phyloP scores from a whole-genome alignment of 2,113 vertebrate genomes.

The Grallaria varia region DNA sequence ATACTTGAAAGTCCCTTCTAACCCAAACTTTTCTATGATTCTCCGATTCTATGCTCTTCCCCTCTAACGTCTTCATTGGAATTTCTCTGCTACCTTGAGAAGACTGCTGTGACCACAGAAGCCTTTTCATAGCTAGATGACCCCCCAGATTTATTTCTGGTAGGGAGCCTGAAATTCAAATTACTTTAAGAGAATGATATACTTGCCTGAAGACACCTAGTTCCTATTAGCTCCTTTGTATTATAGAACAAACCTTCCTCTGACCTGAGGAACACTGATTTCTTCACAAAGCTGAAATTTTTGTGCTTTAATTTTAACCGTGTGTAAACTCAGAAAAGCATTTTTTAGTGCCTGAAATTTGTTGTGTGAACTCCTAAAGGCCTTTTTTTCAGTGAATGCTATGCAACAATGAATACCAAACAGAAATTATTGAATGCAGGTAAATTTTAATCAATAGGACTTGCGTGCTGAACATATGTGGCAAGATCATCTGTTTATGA shows the following conservation, averaged over 20 bases:
- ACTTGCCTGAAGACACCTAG: not conserved
- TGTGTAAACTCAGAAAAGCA: not conserved
- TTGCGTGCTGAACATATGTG: constrained; percentile 40
- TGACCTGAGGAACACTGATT: not conserved
- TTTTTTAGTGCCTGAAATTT: constrained; percentile 8
- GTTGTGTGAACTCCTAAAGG: not conserved
- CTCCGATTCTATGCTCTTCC: not conserved
- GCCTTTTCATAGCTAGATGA: not conserved
- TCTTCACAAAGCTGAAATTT: not conserved
- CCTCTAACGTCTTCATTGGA: not conserved
- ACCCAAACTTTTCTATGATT: not conserved
- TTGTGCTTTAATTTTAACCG: not conserved
- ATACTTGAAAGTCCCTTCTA: not conserved
- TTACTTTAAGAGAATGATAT: not conserved
- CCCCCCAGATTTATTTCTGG: not conserved
- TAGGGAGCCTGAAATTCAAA: not conserved
- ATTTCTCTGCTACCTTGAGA: not conserved
- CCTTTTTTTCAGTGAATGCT: not conserved
- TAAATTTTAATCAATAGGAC: constrained; percentile 61
- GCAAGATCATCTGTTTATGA: constrained; percentile 28
- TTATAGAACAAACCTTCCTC: not conserved
- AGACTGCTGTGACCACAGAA: not conserved
- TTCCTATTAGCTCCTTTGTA: not conserved
- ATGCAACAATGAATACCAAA: constrained; percentile 36
- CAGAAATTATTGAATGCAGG: constrained; percentile 17